Evolutionary conservation across 2,797 vertebrate genomes (phyloP).

Genomic region (Clarias laeviceps): DNA sequence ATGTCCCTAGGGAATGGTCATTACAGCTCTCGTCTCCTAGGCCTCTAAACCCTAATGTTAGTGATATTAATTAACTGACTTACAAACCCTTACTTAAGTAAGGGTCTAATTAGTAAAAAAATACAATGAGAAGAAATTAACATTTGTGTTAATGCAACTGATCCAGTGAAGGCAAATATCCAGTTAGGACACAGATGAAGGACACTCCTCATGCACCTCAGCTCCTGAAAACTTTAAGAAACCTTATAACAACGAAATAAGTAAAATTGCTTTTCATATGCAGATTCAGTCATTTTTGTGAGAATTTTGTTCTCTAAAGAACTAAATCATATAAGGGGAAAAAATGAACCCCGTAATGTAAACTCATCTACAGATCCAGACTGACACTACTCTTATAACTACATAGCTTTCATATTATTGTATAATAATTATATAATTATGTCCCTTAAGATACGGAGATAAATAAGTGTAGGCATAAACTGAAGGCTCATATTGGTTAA

Average conservation of each 20-base stretch:
- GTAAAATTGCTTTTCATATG: background rate
- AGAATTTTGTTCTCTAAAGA: background rate
- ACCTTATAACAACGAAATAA: background rate
- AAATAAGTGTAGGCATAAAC: too few relatives aligned
- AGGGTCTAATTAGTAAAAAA: constrained; percentile 31
- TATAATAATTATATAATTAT: background rate
- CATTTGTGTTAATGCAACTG: constrained; percentile 14
- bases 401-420: background rate
- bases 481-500: background rate
- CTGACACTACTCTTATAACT: background rate
- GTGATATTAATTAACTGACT: constrained; percentile 58
- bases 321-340: background rate
- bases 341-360: background rate
- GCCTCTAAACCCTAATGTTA: constrained; percentile 50
- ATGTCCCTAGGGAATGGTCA: constrained; percentile 56
- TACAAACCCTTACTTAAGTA: constrained; percentile 43
- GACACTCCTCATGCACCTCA: constrained; percentile 28
- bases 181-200: constrained; percentile 48
- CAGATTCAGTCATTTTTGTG: background rate
- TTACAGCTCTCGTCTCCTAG: constrained; percentile 55
- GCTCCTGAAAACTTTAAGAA: background rate
- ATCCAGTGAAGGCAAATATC: constrained; percentile 3
- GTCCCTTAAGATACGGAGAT: background rate
- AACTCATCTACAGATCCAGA: background rate
- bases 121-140: constrained; percentile 26